These are phyloP conservation scores for Notarius lentiginosus DNA, from an alignment of 2,113 vertebrate genomes.

Conservation along the genomic window DNA sequence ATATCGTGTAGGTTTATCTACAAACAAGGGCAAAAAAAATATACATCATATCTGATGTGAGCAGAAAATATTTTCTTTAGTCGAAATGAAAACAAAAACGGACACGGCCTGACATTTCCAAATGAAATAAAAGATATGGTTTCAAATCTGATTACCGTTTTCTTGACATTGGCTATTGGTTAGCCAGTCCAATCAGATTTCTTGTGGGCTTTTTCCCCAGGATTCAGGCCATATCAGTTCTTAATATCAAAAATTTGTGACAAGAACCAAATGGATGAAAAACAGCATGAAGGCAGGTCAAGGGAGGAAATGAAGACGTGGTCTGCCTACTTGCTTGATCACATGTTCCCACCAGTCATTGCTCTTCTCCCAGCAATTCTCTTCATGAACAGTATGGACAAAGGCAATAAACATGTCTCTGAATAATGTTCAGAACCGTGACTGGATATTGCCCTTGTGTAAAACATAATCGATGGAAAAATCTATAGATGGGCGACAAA, in stretches of 20 bases:
- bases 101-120: background rate
- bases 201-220: background rate
- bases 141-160: background rate
- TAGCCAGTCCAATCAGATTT: background rate
- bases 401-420: constrained; percentile 3
- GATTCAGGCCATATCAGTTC: background rate
- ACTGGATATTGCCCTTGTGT: background rate
- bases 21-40: background rate
- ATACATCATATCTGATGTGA: background rate
- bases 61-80: background rate
- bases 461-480: background rate
- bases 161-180: background rate
- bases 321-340: background rate
- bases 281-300: background rate
- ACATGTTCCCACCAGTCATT: background rate
- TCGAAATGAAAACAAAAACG: background rate
- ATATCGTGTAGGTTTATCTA: background rate
- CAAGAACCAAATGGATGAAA: background rate
- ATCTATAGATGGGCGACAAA: constrained; percentile 4
- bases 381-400: background rate
- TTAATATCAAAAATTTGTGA: background rate
- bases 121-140: background rate
- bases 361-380: background rate
- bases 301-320: background rate
- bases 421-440: background rate